Evolutionary conservation across 92 coral and sea anemone species (phyloP).

Genomic region (Isaurus tuberculatus): DNA sequence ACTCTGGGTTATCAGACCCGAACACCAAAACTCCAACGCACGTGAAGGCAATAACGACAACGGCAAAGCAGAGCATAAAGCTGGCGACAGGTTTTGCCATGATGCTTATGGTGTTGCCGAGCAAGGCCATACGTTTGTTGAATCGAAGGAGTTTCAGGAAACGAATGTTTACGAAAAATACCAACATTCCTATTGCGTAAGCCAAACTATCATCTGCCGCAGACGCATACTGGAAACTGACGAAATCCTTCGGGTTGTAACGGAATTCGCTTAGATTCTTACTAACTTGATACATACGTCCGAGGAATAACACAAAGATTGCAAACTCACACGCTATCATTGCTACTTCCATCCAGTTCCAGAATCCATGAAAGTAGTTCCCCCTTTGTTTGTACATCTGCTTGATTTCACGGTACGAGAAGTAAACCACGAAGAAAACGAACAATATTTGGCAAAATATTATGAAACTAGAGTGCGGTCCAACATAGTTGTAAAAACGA

Average conservation of each 20-base stretch:
- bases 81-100: slow-evolving; percentile 79
- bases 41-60: slow-evolving; percentile 75
- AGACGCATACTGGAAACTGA: slow-evolving; percentile 92
- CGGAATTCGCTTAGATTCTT: slow-evolving; percentile 75
- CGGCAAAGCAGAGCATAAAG: slow-evolving; percentile 74
- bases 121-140: slow-evolving; percentile 83
- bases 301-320: slow-evolving; percentile 71
- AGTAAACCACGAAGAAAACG: slow-evolving; percentile 81
- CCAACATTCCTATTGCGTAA: slow-evolving; percentile 78
- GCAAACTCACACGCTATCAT: slow-evolving; percentile 76
- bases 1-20: slow-evolving; percentile 62
- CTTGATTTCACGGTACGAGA: slow-evolving; percentile 87
- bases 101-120: slow-evolving; percentile 78
- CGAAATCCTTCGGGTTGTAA: slow-evolving; percentile 91
- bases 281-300: slow-evolving; percentile 84
- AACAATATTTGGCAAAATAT: slow-evolving; percentile 73
- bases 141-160: slow-evolving; percentile 81
- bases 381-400: slow-evolving; percentile 70
- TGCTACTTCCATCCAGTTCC: slow-evolving; percentile 91
- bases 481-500: slow-evolving; percentile 81
- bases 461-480: slow-evolving; percentile 66
- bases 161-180: slow-evolving; percentile 80
- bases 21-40: slow-evolving; percentile 72
- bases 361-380: slow-evolving; percentile 85
- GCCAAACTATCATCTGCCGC: slow-evolving; percentile 79